phyloP scores from a whole-genome alignment of 2,113 vertebrate species.

The Gulo gulo region DNA sequence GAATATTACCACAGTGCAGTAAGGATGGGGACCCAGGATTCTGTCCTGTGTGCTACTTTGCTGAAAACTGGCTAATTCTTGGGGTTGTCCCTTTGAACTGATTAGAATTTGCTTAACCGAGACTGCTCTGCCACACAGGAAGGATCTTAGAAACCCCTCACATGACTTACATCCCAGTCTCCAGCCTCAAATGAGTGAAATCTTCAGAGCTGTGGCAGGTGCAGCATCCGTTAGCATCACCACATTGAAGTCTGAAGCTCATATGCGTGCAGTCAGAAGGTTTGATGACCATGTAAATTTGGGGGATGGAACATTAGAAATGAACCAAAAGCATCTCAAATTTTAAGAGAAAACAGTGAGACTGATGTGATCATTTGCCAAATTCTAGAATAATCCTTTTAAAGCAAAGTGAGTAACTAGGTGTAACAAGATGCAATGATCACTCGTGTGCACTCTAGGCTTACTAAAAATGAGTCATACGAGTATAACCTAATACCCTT shows the following conservation, averaged over 20 bases:
- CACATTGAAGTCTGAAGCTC: not conserved
- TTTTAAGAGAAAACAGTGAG: not conserved
- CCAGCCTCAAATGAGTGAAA: not conserved
- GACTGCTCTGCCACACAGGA: not conserved
- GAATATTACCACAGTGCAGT: not conserved
- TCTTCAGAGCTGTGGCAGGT: not conserved
- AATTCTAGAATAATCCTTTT: not conserved
- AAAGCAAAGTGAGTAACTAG: not conserved
- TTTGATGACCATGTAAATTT: not conserved
- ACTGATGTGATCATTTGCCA: not conserved
- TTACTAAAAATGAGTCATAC: not conserved
- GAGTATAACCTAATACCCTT: not conserved
- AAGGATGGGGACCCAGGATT: not conserved
- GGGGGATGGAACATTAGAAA: not conserved
- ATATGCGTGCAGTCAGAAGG: not conserved
- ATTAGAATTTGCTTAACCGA: not conserved
- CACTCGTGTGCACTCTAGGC: not conserved
- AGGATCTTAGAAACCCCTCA: not conserved
- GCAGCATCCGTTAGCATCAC: not conserved
- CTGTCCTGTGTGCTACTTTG: not conserved
- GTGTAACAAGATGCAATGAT: not conserved
- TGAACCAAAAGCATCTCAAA: not conserved
- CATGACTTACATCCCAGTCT: not conserved
- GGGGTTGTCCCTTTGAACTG: not conserved
- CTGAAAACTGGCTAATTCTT: not conserved